phyloP scores from a whole-genome alignment of 2,888 invertebrate species.

The Mesopsocus fuscifrons region DNA sequence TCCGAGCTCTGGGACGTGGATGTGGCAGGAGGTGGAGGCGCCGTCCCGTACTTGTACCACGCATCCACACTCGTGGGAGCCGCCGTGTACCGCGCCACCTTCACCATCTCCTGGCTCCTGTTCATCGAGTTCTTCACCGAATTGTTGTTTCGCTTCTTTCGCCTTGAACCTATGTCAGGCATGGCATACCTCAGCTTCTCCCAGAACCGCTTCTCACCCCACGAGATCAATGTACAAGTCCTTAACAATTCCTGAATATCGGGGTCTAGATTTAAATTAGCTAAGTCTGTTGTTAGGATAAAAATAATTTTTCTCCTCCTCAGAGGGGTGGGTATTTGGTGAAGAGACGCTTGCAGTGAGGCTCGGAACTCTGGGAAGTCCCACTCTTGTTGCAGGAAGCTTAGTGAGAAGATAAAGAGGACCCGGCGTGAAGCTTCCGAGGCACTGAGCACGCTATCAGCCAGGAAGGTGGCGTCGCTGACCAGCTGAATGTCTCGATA shows the following conservation, averaged over 20 bases:
- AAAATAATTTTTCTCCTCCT: slow-evolving; percentile 38
- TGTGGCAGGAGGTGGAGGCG: slow-evolving; percentile 10
- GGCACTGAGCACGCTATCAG: slow-evolving; percentile 35
- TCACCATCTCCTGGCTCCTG: slow-evolving; percentile 17
- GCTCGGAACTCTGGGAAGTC: slow-evolving; percentile 59
- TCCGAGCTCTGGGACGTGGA: slow-evolving; percentile 20
- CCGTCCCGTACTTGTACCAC: slow-evolving; percentile 36
- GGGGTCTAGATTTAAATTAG: slow-evolving; percentile 50
- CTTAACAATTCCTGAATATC: slow-evolving; percentile 53
- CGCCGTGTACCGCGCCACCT: slow-evolving; percentile 45
- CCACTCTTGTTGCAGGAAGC: slow-evolving; percentile 72
- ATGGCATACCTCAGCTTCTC: slow-evolving; percentile 56
- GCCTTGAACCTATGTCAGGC: slow-evolving; percentile 43
- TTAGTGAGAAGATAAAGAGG: slow-evolving; percentile 59
- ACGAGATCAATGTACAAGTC: slow-evolving; percentile 48
- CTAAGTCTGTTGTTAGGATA: slow-evolving; percentile 39
- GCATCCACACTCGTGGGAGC: slow-evolving; percentile 40
- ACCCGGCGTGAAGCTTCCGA: slow-evolving; percentile 54
- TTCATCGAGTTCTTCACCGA: slow-evolving; percentile 8
- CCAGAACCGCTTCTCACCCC: slow-evolving; percentile 70
- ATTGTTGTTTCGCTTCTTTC: slow-evolving; percentile 15
- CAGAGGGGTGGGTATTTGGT: slow-evolving; percentile 27
- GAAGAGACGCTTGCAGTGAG: slow-evolving; percentile 57
- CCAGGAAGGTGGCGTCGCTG: slow-evolving; percentile 23
- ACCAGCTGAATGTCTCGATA: slow-evolving; percentile 25